Evolutionary conservation across 1,140 invertebrate species (phyloP), one percentile per base, ranked within the genome.

Genomic region (Ceratina australensis): DNA sequence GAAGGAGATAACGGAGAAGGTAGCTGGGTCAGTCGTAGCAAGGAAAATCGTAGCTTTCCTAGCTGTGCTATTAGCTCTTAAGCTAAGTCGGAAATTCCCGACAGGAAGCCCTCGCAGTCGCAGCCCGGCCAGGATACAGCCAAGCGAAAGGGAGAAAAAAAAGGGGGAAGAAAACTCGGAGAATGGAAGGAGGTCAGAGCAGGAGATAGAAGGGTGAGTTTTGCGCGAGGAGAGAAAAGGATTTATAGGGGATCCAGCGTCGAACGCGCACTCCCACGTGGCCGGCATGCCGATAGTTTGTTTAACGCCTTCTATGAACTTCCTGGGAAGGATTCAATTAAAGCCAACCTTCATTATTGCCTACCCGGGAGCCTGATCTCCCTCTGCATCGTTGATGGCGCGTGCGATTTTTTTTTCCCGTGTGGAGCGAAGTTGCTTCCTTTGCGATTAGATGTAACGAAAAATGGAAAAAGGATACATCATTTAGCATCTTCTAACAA

Each of bases 71-170:
- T 89, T 89, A 89, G 87, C 87, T 88, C 82, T 89, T 85, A 89
- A 86, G 84, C 72, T 88, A 87, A 89, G 83, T 87, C 84, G 87
- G 86, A 89, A 89, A 88, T 88, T 88, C 81, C 78, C 87, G 73
- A 68, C 77, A 82, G 87, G 88, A 89, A 85, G 78, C 80, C 28
- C 28, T 33, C 63, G 79, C 57, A 60, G 75, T 28, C 77, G 66
- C 64, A 75, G 77, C 49, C 68, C 24, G 50, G 52, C 33, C 28
- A 33, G 54, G 66, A 22, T 73, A 54, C 52, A 60, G 72, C 15
- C 68, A 67, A 84, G 78, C 71, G 15, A 22, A 0, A 22, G 3
- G 16, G 7, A 15, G 15, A 5, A 0, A 12, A 15, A 18, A 20
- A 26, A 8, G 22, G 15, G 24, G 13, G 22, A 15, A 68, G 68